Base-by-base conservation (phyloP, 2,888 invertebrate species). In the Dicranocentrus wangi region DNA sequence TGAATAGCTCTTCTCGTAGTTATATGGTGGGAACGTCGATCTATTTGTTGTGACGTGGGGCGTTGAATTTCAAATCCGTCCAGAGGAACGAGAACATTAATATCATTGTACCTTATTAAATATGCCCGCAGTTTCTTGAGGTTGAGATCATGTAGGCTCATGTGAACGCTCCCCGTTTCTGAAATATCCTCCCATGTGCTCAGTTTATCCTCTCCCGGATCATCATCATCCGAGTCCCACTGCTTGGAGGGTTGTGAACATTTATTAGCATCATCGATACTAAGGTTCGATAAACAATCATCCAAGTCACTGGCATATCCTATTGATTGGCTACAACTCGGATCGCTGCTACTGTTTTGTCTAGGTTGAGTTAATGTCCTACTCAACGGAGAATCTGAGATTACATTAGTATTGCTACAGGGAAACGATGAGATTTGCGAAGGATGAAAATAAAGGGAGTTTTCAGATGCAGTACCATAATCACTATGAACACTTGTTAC, bases 381-480 rank as follows among this genome's bases (percentile, higher is more conserved):
- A 13, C 13, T 39, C 28, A 10, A 51, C 27, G 8, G 39, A 53
- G 39, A 39, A 5, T 19, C 32, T 39, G 63, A 17, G 8, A 19
- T 63, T 65, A n/a, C 7, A 25, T 55, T 23, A 25, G 25, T 10
- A 25, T 25, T 55, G 1, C 25, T 21, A 21, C 15, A 21, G 53
- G 21, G 5, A 39, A 39, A n/a, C n/a, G 28, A 25, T 60, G 25
- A 51, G 51, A 5, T 51, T 21, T 60, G 51, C 1, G 65, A 21
- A 15, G 42, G 27, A 5, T 23, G 39, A 17, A 65, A 21, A n/a
- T 65, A 71, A 2, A 71, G 25, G 0, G 39, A 83, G 42, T 76
- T 71, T 65, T 85, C 86, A 5, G 86, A 86, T 1, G 84, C 81
- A 27, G 86, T 86, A 13, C 86, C 86, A 81, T 86, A 86, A 51